These are phyloP conservation scores for Lacerta bilineata DNA, from an alignment of 2,797 vertebrate genomes.

Conservation along the genomic window DNA sequence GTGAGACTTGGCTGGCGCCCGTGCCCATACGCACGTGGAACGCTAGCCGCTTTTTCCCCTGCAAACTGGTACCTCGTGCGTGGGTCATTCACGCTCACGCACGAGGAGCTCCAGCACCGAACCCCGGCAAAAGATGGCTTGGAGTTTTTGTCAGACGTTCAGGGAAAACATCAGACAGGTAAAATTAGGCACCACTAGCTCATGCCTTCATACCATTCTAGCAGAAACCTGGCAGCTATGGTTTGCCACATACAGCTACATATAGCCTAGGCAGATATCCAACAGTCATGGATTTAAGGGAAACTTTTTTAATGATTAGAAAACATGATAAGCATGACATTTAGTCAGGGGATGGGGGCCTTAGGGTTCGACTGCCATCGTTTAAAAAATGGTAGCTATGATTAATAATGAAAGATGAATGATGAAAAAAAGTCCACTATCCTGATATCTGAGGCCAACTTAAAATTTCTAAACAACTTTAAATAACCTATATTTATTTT, in stretches of 20 bases:
- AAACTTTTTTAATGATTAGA: not conserved
- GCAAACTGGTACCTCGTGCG: too few relatives aligned
- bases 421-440: not conserved
- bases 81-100: too few relatives aligned
- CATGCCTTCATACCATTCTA: not conserved
- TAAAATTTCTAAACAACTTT: constrained; percentile 11
- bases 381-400: not conserved
- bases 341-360: too few relatives aligned
- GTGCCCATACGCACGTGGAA: too few relatives aligned
- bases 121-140: not conserved
- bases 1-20: too few relatives aligned
- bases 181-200: not conserved
- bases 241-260: not conserved
- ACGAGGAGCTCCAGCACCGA: too few relatives aligned
- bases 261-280: too few relatives aligned
- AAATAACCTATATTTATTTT: too few relatives aligned
- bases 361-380: too few relatives aligned
- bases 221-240: not conserved
- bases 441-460: not conserved
- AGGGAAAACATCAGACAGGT: not conserved
- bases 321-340: too few relatives aligned
- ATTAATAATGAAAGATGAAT: not conserved
- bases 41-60: too few relatives aligned
- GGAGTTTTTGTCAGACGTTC: not conserved
- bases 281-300: too few relatives aligned